Conservation (phyloP, 2,113 vertebrate genomes). For the Tor tambroides region DNA sequence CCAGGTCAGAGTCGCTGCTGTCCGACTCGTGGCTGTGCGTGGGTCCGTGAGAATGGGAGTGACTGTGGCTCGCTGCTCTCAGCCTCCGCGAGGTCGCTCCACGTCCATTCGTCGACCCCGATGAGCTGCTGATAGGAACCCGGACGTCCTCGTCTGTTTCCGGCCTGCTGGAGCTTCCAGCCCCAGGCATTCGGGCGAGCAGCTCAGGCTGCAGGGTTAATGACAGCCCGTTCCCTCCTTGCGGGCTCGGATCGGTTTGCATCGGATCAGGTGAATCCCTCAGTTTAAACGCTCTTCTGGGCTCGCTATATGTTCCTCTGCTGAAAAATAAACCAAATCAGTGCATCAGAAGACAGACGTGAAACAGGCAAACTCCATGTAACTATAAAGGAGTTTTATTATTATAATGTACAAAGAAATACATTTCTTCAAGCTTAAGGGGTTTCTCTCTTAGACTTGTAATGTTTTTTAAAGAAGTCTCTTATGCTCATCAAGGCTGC, state of each 20-base stretch:
- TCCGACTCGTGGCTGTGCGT: constrained; percentile 67
- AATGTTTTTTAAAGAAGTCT: too few species aligned
- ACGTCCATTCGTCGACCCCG: constrained; percentile 57
- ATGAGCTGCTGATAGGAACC: constrained; percentile 73
- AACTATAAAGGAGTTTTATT: not conserved
- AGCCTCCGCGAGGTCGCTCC: constrained; percentile 68
- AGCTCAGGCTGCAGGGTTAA: constrained; percentile 72
- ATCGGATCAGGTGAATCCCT: constrained; percentile 76
- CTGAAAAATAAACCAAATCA: constrained; percentile 15
- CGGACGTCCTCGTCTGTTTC: constrained; percentile 74
- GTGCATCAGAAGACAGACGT: not conserved
- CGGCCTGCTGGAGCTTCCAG: constrained; percentile 62
- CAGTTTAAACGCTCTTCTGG: constrained; percentile 71
- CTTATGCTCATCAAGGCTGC: too few species aligned
- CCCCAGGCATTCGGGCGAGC: constrained; percentile 64
- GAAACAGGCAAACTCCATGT: not conserved
- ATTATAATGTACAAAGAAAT: not conserved
- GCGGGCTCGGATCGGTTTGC: constrained; percentile 78
- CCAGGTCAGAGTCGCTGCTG: constrained; percentile 66
- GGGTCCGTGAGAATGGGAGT: constrained; percentile 74
- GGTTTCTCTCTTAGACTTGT: too few species aligned
- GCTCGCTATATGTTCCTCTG: constrained; percentile 71
- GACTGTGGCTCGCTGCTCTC: constrained; percentile 72
- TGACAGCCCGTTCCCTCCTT: constrained; percentile 69
- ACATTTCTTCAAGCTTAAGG: not conserved